A percentile compares a stretch with the other conserved stretches of the same genome.
Conservation (phyloP, 2,888 invertebrate species). For the Eledona agricola region DNA sequence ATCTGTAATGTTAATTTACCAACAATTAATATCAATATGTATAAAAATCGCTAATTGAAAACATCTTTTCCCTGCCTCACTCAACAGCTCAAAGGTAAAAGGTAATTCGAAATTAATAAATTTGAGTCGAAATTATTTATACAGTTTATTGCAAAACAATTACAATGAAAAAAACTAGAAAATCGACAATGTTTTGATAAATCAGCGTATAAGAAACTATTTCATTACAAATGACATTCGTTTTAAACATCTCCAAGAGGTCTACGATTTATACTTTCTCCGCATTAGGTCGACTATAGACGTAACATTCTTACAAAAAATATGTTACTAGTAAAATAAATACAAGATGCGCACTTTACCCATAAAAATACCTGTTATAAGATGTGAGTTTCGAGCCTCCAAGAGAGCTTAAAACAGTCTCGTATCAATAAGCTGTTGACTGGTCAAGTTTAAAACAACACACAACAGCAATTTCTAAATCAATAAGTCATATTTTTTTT, state of each 20-base stretch:
- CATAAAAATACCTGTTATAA: slow-evolving; percentile 13
- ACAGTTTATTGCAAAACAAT: slow-evolving; percentile 53
- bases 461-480: slow-evolving; percentile 32
- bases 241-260: slow-evolving; percentile 37
- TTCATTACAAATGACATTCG: slow-evolving; percentile 28
- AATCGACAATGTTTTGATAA: slow-evolving; percentile 34
- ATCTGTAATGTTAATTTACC: slow-evolving; percentile 47
- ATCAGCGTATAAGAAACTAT: slow-evolving; percentile 38
- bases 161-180: slow-evolving; percentile 45
- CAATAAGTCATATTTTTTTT: no score
- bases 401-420: slow-evolving; percentile 40
- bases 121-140: slow-evolving; percentile 42
- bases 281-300: slow-evolving; percentile 5
- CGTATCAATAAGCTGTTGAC: slow-evolving; percentile 37
- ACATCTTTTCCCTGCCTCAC: slow-evolving; percentile 32
- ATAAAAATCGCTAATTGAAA: slow-evolving; percentile 19
- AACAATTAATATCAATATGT: slow-evolving; percentile 10
- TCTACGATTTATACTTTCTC: slow-evolving; percentile 5
- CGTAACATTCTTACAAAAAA: slow-evolving; percentile 26
- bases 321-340: slow-evolving; percentile 29
- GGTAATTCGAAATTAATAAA: slow-evolving; percentile 34
- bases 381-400: slow-evolving; percentile 18
- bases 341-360: slow-evolving; percentile 18
- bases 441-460: slow-evolving; percentile 35
- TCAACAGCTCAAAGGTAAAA: slow-evolving; percentile 37